phyloP scores from a whole-genome alignment of 2,113 vertebrate species.

The Amblyopsis rosae region DNA sequence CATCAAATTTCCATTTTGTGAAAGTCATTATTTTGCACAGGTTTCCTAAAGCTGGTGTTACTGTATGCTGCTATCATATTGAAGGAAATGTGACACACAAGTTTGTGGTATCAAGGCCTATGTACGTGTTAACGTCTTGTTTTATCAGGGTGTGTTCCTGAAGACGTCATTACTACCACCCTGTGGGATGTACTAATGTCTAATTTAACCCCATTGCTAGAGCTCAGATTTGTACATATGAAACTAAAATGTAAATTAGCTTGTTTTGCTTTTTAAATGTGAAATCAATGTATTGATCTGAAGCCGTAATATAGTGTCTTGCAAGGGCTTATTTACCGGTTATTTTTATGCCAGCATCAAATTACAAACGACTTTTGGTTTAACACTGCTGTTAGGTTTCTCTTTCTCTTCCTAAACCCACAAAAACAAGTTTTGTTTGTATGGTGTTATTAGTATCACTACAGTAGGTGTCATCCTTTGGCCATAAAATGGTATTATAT shows the following conservation, averaged over 20 bases:
- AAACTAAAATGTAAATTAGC: constrained; percentile 4
- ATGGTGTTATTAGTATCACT: constrained; percentile 30
- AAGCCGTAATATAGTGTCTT: constrained; percentile 40
- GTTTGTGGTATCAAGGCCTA: constrained; percentile 10
- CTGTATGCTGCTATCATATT: constrained; percentile 54
- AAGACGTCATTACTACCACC: constrained; percentile 18
- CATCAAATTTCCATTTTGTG: constrained; percentile 35
- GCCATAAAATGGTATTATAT: constrained; percentile 21
- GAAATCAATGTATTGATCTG: constrained; percentile 41
- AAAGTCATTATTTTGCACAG: constrained; percentile 41
- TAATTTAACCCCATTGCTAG: constrained; percentile 28
- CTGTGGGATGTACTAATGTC: constrained; percentile 17
- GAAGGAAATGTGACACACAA: constrained; percentile 14
- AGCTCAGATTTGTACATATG: constrained; percentile 18
- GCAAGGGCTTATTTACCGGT: constrained; percentile 42
- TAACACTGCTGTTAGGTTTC: not conserved
- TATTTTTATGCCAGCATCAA: constrained; percentile 34
- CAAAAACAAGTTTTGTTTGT: constrained; percentile 24
- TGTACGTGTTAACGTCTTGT: constrained; percentile 19
- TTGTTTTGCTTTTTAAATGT: constrained; percentile 37
- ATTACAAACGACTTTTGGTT: constrained; percentile 27
- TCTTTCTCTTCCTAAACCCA: not conserved
- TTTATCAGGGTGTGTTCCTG: constrained; percentile 35
- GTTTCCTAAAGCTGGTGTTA: constrained; percentile 37
- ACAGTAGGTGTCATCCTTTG: constrained; percentile 53